Evolutionary conservation across 2,888 invertebrate species (phyloP).

Genomic region (Diarsia mendica): DNA sequence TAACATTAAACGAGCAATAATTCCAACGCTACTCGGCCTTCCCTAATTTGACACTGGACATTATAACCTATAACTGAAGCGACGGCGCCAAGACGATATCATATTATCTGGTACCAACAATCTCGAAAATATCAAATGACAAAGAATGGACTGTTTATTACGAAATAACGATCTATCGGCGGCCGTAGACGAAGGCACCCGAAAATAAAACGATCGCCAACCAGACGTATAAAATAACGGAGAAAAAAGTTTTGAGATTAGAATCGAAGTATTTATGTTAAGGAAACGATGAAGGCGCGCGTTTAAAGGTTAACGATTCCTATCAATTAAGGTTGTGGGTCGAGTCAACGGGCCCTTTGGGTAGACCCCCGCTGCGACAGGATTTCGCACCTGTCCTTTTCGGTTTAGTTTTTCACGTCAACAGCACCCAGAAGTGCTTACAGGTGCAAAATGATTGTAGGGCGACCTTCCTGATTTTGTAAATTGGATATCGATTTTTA

Average conservation of each 20-base stretch:
- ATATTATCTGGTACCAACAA: slow-evolving; percentile 79
- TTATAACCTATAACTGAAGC: slow-evolving; percentile 78
- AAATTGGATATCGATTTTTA: slow-evolving; percentile 32
- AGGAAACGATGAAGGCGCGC: slow-evolving; percentile 85
- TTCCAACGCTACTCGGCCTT: slow-evolving; percentile 66
- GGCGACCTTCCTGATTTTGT: slow-evolving; percentile 67
- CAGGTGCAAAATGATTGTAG: slow-evolving; percentile 82
- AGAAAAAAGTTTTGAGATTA: slow-evolving; percentile 85
- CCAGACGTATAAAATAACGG: slow-evolving; percentile 85
- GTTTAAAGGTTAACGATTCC: slow-evolving; percentile 90
- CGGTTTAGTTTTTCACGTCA: slow-evolving; percentile 83
- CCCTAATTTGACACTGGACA: slow-evolving; percentile 78
- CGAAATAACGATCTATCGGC: slow-evolving; percentile 87
- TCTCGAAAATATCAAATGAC: slow-evolving; percentile 88
- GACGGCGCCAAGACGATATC: slow-evolving; percentile 82
- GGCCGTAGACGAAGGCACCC: slow-evolving; percentile 82
- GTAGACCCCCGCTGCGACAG: slow-evolving; percentile 85
- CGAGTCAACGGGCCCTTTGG: slow-evolving; percentile 77
- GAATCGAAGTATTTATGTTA: slow-evolving; percentile 88
- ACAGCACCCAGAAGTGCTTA: slow-evolving; percentile 81
- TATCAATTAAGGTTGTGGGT: slow-evolving; percentile 90
- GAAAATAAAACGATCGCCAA: slow-evolving; percentile 87
- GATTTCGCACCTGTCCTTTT: slow-evolving; percentile 88
- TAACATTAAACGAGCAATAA: slow-evolving; percentile 73
- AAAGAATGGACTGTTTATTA: slow-evolving; percentile 89